Conservation (phyloP, 2,797 vertebrate genomes). For the Tiaroga cobitis region DNA sequence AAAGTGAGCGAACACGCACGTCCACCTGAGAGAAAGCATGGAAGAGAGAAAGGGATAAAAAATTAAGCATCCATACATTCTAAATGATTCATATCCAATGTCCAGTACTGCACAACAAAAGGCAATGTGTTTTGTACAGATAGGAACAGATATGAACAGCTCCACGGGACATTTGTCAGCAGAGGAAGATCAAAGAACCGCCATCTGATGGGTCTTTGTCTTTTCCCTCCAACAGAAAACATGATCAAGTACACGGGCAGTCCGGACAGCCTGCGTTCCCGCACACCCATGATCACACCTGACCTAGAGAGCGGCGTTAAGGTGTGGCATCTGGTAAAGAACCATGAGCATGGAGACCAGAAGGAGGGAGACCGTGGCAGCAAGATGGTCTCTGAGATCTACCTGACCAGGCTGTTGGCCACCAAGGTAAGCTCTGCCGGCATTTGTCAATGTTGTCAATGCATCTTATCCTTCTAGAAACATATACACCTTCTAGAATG, state of each 20-base stretch:
- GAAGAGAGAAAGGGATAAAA: conserved; percentile 64
- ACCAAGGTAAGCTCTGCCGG: conserved; percentile 85
- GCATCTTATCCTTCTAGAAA: not conserved
- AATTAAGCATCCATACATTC: conserved; percentile 69
- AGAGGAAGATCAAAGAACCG: conserved; percentile 6
- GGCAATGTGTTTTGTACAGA: conserved; percentile 55
- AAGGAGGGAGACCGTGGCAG: conserved; percentile 96
- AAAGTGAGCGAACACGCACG: conserved; percentile 39
- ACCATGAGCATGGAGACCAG: conserved; percentile 97
- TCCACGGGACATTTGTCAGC: not conserved
- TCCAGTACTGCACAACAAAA: conserved; percentile 46
- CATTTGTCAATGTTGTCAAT: not conserved
- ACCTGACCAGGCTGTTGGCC: conserved; percentile 92
- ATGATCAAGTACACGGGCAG: conserved; percentile 99
- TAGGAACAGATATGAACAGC: conserved; percentile 22
- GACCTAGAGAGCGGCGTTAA: conserved; percentile 97
- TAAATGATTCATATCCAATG: conserved; percentile 78
- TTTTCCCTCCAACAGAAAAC: conserved; percentile 82
- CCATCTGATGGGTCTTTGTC: conserved; percentile 21
- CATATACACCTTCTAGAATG: not conserved
- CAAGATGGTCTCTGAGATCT: conserved; percentile 99
- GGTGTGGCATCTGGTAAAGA: conserved; percentile 98
- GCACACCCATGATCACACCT: conserved; percentile 97
- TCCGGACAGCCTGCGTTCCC: conserved; percentile 95
- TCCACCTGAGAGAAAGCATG: conserved; percentile 53